phyloP scores from a whole-genome alignment of 53 echinoderm and acorn worm species.

The Astropecten irregularis region DNA sequence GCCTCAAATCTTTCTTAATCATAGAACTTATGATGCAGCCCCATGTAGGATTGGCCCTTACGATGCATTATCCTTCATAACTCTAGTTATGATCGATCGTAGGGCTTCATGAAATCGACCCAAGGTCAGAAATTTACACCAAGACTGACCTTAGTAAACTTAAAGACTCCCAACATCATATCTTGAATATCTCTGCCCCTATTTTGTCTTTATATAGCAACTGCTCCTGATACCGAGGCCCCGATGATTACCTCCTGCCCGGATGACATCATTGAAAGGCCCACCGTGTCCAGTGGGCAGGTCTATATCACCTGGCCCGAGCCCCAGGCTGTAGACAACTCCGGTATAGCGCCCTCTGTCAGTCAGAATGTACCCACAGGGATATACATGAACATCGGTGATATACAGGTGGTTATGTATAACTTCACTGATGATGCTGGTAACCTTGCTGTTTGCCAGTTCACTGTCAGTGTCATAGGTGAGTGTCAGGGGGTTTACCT shows the following conservation, averaged over 20 bases:
- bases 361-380: neutral
- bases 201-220: neutral
- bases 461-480: conserved; percentile 43
- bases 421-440: conserved; percentile 59
- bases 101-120: no score
- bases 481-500: neutral
- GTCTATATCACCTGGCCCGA: conserved; percentile 51
- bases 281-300: neutral
- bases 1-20: no score
- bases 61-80: no score
- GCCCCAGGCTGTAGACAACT: conserved; percentile 64
- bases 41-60: no score
- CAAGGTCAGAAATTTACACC: no score
- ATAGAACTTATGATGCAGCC: no score
- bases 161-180: no score
- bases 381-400: neutral
- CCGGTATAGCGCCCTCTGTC: conserved; percentile 40
- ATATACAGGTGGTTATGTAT: conserved; percentile 22
- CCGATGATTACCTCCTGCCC: conserved; percentile 65
- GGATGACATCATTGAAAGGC: conserved; percentile 3
- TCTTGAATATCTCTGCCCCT: no score
- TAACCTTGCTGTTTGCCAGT: conserved; percentile 37
- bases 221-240: conserved; percentile 23
- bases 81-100: no score
- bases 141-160: no score